A percentile compares a stretch with the other conserved stretches of the same genome.
Evolutionary conservation across 2,113 vertebrate genomes (phyloP).

Genomic region (Synchiropus splendidus): DNA sequence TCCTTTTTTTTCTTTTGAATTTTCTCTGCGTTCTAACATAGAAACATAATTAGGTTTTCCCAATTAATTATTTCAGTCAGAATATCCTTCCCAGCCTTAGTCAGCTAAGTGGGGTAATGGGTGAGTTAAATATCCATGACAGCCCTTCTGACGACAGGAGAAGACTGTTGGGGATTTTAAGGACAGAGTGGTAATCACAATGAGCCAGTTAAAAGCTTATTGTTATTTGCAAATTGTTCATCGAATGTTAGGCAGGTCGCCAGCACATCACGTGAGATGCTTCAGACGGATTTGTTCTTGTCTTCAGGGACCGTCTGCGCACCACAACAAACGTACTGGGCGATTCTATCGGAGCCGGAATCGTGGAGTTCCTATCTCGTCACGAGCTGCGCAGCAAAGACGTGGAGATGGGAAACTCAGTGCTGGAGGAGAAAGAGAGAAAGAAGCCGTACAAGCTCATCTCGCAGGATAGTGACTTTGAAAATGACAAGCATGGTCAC

Average conservation of each 20-base stretch:
- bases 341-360: slow-evolving; percentile 90
- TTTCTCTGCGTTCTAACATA: slow-evolving; percentile 69
- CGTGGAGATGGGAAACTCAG: slow-evolving; percentile 88
- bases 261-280: too few relatives aligned
- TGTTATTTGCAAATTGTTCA: too few relatives aligned
- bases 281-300: too few relatives aligned
- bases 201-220: too few relatives aligned
- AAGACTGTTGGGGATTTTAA: too few relatives aligned
- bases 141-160: too few relatives aligned
- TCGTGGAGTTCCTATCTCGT: slow-evolving; percentile 87
- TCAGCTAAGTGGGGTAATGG: slow-evolving; percentile 64
- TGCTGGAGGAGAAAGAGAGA: slow-evolving; percentile 91
- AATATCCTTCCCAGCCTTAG: slow-evolving; percentile 58
- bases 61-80: slow-evolving; percentile 72
- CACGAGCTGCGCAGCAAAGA: slow-evolving; percentile 83
- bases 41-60: slow-evolving; percentile 74
- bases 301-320: slow-evolving; percentile 83
- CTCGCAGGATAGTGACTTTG: slow-evolving; percentile 78
- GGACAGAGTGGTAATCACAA: too few relatives aligned
- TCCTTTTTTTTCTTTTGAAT: slow-evolving; percentile 50
- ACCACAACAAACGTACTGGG: slow-evolving; percentile 94
- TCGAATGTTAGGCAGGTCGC: too few relatives aligned
- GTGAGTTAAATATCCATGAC: not conserved
- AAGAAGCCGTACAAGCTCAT: slow-evolving; percentile 95
- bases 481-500: slow-evolving; percentile 78